Evolutionary conservation across 92 coral and sea anemone genomes (phyloP), one percentile per base, ranked within the genome.

Genomic region (Porites divaricata): DNA sequence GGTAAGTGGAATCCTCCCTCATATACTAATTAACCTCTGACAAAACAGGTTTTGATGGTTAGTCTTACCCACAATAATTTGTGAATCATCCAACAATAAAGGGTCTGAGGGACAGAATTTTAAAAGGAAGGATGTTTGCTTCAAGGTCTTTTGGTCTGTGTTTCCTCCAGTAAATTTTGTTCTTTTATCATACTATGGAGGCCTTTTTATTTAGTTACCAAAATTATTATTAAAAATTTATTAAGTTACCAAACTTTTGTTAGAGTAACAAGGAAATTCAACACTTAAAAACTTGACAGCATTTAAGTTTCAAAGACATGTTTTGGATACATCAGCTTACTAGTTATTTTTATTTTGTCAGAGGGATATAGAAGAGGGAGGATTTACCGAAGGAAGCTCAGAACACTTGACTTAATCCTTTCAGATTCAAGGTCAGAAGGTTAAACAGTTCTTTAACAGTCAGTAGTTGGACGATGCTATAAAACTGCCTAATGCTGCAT

Each of bases 1-100:
- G 86, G 86, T 82, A 64, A 82, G 86, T 82, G 86, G 41, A 59
- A 72, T 72, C 72, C 70, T 72, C 79, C 63, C 86, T 82, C 86
- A 22, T 20, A 8, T 14, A 11, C 62, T 78, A 50, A 13, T 50
- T 49, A 8, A 21, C 86, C 86, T 82, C 86, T 82, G 86, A 82
- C 86, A 82, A 82, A 82, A 17, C 57, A 13, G 28, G 70, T 53
- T 35, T 35, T 21, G 21, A 22, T 61, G 58, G 23, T 16, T 11
- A 23, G 35, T 17, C 45, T 70, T 69, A 56, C 67, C 56, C 48
- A 15, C 65, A 41, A 14, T 70, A 20, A 9, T 8, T 13, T 15
- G 75, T 45, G 45, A 41, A 19, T 49, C 28, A 50, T 7, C 63
- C 59, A 22, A 63, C 62, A 22, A 66, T 35, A 45, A 75, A 57